A percentile compares a stretch with the other conserved stretches of the same genome.
Conservation (phyloP, 2,113 vertebrate species). For the Brachyhypopomus occidentalis region DNA sequence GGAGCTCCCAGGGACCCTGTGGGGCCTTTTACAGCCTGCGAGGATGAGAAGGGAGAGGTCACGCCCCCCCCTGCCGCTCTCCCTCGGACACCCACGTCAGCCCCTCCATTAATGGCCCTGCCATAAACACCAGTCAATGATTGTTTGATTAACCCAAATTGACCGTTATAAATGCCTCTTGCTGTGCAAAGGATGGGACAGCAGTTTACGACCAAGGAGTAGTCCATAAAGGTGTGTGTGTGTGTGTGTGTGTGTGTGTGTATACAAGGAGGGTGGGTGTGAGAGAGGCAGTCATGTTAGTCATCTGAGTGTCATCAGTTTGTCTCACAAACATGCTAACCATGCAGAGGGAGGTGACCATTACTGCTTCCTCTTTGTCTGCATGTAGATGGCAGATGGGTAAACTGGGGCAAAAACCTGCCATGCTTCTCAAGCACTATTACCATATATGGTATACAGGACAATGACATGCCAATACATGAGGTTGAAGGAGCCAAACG, state of each 20-base stretch:
- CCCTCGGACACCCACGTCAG: constrained; percentile 47
- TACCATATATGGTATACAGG: background rate
- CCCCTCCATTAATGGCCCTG: constrained; percentile 54
- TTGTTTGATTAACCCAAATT: constrained; percentile 60
- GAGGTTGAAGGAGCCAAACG: no score
- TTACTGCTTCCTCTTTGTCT: constrained; percentile 4
- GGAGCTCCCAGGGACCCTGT: constrained; percentile 28
- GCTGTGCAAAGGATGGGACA: constrained; percentile 54
- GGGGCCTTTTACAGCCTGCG: constrained; percentile 49
- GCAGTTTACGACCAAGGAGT: constrained; percentile 38
- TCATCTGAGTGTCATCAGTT: constrained; percentile 34
- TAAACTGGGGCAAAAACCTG: background rate
- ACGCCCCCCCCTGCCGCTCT: background rate
- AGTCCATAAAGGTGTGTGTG: constrained; percentile 48
- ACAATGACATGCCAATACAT: no score
- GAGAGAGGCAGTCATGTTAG: constrained; percentile 35
- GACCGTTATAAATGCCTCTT: constrained; percentile 56
- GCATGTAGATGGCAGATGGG: background rate
- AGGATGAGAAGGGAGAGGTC: constrained; percentile 43
- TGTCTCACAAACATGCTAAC: constrained; percentile 39
- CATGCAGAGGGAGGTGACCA: constrained; percentile 26
- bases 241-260: constrained; percentile 9
- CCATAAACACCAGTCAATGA: constrained; percentile 57
- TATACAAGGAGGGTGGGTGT: no score
- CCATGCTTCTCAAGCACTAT: background rate